Percentiles rank a stretch among this genome's conserved stretches.
Evolutionary conservation across 2,113 vertebrate species (phyloP).

Genomic region (Cynocephalus volans): DNA sequence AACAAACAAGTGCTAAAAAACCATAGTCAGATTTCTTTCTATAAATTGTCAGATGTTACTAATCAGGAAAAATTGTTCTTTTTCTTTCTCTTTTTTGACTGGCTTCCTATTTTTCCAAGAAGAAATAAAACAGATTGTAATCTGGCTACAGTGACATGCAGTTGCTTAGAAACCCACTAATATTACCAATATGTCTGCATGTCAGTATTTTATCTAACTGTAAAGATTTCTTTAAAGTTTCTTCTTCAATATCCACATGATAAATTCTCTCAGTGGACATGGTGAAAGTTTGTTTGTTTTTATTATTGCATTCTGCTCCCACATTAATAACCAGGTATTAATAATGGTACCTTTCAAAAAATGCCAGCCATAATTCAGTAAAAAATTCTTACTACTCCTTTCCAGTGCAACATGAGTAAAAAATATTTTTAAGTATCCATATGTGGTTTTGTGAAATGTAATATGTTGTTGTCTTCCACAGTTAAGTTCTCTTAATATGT

Average conservation of each 20-base stretch:
- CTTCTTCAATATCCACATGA: constrained; percentile 28
- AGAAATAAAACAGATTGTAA: constrained; percentile 38
- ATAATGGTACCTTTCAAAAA: constrained; percentile 30
- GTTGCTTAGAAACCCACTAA: not conserved
- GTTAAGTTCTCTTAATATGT: not conserved
- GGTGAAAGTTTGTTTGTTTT: not conserved
- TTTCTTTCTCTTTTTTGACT: not conserved
- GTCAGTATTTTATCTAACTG: not conserved
- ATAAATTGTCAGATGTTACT: constrained; percentile 37
- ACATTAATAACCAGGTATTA: constrained; percentile 57
- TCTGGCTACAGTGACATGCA: not conserved
- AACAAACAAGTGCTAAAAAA: constrained; percentile 16
- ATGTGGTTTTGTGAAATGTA: not conserved
- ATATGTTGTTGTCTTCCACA: not conserved
- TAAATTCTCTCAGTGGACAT: constrained; percentile 3
- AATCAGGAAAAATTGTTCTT: constrained; percentile 34
- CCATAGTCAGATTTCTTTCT: constrained; percentile 49
- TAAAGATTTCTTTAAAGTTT: constrained; percentile 27
- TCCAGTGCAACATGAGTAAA: constrained; percentile 36
- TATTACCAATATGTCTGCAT: not conserved
- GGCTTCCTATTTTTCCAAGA: not conserved
- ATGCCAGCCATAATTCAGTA: constrained; percentile 41
- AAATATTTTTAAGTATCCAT: not conserved
- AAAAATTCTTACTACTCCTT: constrained; percentile 40
- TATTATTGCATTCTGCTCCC: constrained; percentile 14